Evolutionary conservation across 2,797 vertebrate genomes (phyloP), one percentile per base, ranked within the genome.

Genomic region (Antennarius maculatus): DNA sequence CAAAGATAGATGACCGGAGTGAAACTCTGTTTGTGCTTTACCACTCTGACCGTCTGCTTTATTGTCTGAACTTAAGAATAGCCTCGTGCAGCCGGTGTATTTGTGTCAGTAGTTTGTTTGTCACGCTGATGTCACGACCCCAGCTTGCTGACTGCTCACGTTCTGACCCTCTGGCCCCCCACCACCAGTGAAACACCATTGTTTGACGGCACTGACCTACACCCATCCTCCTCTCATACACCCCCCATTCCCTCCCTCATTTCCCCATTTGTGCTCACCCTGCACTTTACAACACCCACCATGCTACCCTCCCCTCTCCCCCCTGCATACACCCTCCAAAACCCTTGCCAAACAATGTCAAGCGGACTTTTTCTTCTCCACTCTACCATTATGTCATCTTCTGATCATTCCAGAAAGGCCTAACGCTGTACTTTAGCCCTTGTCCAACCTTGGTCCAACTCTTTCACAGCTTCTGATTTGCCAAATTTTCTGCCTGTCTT

Each of bases 381-480:
- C 71, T 84, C 74, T 86, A 85, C 93, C 93, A 95, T 97, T 95
- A 97, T 96, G 94, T 96, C 95, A 97, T 96, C 95, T 90, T 86
- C 92, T 92, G 86, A 93, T 93, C 94, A 92, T 97, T 97, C 94
- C 93, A 94, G 94, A 95, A 95, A 94, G 91, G 91, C 91, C 86
- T 83, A 61, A 80, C 91, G 92, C 91, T 91, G 91, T 79, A 60
- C 79, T 77, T 54, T 71, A 61, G 43, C 58, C 72, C 55, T 46
- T 11, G 12, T 67, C 73, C 60, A 69, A 68, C 71, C 80, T 83
- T 67, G 58, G 31, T 68, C 64, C 37, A 39, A 43, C 69, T 69
- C 49, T 27, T 57, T 70, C 6, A 2, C 41, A 37, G 55, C 52
- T 28, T 69, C 57, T 76, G 66, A 70, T 79, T 77, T 8, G 49